Percentiles rank a stretch among this genome's conserved stretches.
phyloP scores from a whole-genome alignment of 1,140 invertebrate species.

The Drosophila santomea region DNA sequence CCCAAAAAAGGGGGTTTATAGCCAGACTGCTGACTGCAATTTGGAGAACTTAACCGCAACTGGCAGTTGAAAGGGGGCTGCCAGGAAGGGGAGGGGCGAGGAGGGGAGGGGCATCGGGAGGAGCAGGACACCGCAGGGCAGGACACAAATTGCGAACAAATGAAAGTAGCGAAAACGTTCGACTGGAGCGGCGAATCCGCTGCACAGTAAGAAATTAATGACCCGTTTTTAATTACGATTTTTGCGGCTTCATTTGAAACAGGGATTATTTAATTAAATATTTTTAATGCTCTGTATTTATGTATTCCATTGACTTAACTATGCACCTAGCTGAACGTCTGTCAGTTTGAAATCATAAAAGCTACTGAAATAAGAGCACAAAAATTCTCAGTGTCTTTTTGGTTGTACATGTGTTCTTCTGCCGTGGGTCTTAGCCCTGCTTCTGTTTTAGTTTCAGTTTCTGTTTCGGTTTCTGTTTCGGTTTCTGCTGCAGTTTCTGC shows the following conservation, averaged over 20 bases:
- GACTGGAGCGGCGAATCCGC: constrained; percentile 34
- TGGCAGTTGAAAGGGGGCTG: constrained; percentile 23
- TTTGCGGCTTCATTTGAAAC: too few relatives aligned
- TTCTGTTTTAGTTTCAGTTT: background rate
- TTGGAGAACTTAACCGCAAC: constrained; percentile 80
- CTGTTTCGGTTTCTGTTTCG: background rate
- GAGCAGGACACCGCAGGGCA: constrained; percentile 66
- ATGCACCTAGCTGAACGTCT: too few relatives aligned
- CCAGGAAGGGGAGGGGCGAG: too few relatives aligned
- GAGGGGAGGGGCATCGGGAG: background rate
- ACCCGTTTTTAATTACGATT: background rate
- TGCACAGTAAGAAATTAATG: constrained; percentile 1
- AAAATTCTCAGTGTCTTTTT: background rate
- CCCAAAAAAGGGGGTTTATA: constrained; percentile 20
- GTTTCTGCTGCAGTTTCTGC: constrained; percentile 17
- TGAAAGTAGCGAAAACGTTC: constrained; percentile 79
- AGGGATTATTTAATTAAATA: too few relatives aligned
- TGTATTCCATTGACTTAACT: too few relatives aligned
- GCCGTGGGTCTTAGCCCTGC: constrained; percentile 18
- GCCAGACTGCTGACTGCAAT: constrained; percentile 77
- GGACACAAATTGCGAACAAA: constrained; percentile 79
- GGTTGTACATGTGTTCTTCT: constrained; percentile 54
- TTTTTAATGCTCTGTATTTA: background rate
- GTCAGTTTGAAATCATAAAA: too few relatives aligned
- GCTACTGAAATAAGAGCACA: too few relatives aligned